phyloP scores from a whole-genome alignment of 1,140 invertebrate species.

The Rhyacophila brunnea region DNA sequence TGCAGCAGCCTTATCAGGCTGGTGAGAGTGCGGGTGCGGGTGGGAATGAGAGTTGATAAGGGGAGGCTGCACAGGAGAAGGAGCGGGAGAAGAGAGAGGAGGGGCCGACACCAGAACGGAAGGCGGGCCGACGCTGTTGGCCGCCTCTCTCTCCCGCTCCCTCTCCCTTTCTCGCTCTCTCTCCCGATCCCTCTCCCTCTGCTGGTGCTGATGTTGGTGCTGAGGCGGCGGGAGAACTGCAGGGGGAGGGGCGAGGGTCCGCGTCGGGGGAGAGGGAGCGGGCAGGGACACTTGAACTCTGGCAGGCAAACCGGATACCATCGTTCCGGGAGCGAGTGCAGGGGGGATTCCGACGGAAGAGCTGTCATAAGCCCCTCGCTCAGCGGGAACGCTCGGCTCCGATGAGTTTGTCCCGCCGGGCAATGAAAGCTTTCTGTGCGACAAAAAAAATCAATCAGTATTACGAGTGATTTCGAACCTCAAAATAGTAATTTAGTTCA shows the following conservation, averaged over 20 bases:
- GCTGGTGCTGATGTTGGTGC: not conserved
- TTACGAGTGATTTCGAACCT: too few species aligned
- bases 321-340: conserved; percentile 1
- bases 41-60: conserved; percentile 43
- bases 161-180: not conserved
- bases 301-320: conserved; percentile 29
- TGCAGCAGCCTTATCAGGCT: conserved; percentile 66
- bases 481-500: too few species aligned
- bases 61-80: not conserved
- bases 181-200: not conserved
- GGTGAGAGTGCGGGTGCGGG: conserved; percentile 62
- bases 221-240: not conserved
- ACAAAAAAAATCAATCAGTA: too few species aligned
- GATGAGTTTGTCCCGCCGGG: too few species aligned
- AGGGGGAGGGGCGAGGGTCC: not conserved
- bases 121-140: conserved; percentile 1
- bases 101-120: conserved; percentile 1
- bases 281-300: conserved; percentile 13
- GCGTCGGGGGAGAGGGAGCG: conserved; percentile 6
- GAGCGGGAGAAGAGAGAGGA: not conserved
- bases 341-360: conserved; percentile 2
- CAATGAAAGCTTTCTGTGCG: too few species aligned
- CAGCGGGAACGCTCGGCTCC: not conserved
- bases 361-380: conserved; percentile 9
- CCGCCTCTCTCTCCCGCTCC: conserved; percentile 1